Evolutionary conservation across 1,140 invertebrate species (phyloP).

Genomic region (Parasteatoda tepidariorum): DNA sequence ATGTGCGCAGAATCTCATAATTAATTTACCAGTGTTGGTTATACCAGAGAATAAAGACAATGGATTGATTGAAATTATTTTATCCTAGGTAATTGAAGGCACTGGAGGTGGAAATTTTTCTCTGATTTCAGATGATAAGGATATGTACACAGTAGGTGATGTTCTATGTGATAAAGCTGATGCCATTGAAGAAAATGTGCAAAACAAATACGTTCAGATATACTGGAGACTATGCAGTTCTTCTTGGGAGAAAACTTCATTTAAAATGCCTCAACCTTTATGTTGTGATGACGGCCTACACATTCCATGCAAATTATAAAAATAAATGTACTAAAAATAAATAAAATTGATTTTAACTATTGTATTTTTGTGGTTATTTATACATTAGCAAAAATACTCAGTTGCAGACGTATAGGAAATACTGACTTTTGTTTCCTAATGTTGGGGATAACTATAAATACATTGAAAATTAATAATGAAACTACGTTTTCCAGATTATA

Average conservation of each 20-base stretch:
- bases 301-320: constrained; percentile 29
- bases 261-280: constrained; percentile 28
- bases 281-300: constrained; percentile 54
- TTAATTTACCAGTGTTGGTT: too few species aligned
- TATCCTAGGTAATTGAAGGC: constrained; percentile 18
- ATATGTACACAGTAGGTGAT: constrained; percentile 38
- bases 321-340: background rate
- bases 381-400: background rate
- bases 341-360: background rate
- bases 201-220: constrained; percentile 27
- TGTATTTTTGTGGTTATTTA: background rate
- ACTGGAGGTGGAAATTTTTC: constrained; percentile 34
- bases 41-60: too few species aligned
- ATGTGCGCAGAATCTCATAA: too few species aligned
- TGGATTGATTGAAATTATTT: background rate
- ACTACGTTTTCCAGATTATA: background rate
- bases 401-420: background rate
- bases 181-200: constrained; percentile 38
- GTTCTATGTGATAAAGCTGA: constrained; percentile 53
- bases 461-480: background rate
- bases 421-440: background rate
- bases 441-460: background rate
- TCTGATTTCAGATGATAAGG: constrained; percentile 5
- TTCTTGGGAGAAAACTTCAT: constrained; percentile 22
- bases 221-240: constrained; percentile 32